Conservation (phyloP, 1,140 invertebrate genomes). For the Drosophila willistoni region DNA sequence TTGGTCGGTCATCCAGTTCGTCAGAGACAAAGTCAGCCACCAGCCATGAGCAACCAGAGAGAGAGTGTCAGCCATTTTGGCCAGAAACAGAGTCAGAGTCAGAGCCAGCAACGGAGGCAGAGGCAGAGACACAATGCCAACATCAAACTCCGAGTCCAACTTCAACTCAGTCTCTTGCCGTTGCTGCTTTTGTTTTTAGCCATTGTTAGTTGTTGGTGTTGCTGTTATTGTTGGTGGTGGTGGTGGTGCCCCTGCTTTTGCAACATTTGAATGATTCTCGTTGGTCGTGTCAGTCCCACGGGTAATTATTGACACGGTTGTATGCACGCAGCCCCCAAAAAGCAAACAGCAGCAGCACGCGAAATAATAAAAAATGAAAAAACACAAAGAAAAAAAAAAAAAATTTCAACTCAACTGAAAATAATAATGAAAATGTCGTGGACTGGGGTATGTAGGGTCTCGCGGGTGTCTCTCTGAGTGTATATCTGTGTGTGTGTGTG, state of each 20-base stretch:
- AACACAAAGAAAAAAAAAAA: constrained; percentile 12
- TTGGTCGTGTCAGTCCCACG: constrained; percentile 82
- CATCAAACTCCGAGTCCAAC: constrained; percentile 35
- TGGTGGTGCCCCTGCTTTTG: constrained; percentile 60
- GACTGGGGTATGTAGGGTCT: constrained; percentile 36
- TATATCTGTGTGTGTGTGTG: constrained; percentile 4
- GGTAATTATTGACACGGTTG: constrained; percentile 83
- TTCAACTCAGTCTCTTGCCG: constrained; percentile 28
- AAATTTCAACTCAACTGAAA: constrained; percentile 58
- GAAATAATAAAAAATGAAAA: constrained; percentile 69
- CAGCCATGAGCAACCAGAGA: constrained; percentile 40
- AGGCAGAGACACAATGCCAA: constrained; percentile 35
- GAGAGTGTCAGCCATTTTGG: constrained; percentile 73
- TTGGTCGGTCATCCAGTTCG: constrained; percentile 61
- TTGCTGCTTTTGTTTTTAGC: constrained; percentile 77
- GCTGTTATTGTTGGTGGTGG: constrained; percentile 38
- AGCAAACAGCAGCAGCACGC: constrained; percentile 59
- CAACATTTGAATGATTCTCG: constrained; percentile 82
- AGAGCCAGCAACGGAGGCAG: too few species aligned
- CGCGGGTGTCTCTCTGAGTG: constrained; percentile 37
- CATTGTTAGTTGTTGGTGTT: constrained; percentile 62
- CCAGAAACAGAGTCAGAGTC: constrained; percentile 1
- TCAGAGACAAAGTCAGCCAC: constrained; percentile 41
- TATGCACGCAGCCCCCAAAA: constrained; percentile 82
- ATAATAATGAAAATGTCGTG: constrained; percentile 81